phyloP scores from a whole-genome alignment of 1,140 invertebrate genomes.

The Bombus superbus region DNA sequence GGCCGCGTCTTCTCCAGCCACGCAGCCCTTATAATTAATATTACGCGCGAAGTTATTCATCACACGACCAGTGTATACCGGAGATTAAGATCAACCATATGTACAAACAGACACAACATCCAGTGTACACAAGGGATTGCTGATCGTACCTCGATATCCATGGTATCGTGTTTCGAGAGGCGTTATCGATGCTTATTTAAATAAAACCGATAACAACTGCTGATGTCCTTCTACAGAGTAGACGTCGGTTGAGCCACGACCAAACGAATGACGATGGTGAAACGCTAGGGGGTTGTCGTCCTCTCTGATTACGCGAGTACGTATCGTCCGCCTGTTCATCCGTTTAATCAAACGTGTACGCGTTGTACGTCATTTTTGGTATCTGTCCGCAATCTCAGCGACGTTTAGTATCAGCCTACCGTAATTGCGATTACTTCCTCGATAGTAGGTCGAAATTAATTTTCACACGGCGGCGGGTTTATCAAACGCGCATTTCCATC shows the following conservation, averaged over 20 bases:
- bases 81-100: neutral
- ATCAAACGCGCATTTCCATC: slow-evolving; percentile 68
- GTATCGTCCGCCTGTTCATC: neutral
- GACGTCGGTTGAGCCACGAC: neutral
- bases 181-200: slow-evolving; percentile 19
- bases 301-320: neutral
- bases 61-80: neutral
- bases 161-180: neutral
- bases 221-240: neutral
- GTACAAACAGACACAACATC: neutral
- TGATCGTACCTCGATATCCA: slow-evolving; percentile 1
- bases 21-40: slow-evolving; percentile 23
- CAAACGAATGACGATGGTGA: neutral
- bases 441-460: slow-evolving; percentile 50
- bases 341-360: slow-evolving; percentile 3
- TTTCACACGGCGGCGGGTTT: slow-evolving; percentile 59
- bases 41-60: neutral
- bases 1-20: no score
- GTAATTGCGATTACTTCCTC: slow-evolving; percentile 51
- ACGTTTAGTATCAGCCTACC: neutral
- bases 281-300: no score
- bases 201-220: slow-evolving; percentile 15
- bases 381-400: slow-evolving; percentile 5
- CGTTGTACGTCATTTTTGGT: slow-evolving; percentile 19
- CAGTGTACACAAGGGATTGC: no score